These are phyloP conservation scores for Callimorpha dominula DNA, from an alignment of 2,888 invertebrate genomes.

Conservation along the genomic window DNA sequence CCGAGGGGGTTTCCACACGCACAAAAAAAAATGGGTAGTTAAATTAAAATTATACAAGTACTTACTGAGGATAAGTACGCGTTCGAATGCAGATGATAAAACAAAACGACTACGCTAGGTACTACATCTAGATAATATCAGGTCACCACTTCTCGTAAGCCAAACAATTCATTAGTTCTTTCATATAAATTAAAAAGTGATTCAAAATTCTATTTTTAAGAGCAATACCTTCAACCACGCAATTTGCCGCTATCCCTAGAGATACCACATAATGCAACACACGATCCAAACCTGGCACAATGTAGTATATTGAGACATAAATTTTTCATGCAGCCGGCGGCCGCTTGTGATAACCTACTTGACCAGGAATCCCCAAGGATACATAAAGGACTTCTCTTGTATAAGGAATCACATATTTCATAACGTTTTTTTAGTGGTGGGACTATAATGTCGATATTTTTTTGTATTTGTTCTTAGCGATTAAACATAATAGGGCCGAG, in stretches of 20 bases:
- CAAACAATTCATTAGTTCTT: not conserved
- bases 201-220: conserved; percentile 12
- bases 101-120: too few species aligned
- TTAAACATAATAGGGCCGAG: too few species aligned
- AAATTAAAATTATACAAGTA: too few species aligned
- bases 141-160: not conserved
- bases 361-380: conserved; percentile 83
- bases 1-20: too few species aligned
- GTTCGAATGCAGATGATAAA: too few species aligned
- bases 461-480: too few species aligned
- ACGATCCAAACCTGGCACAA: conserved; percentile 68
- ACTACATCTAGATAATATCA: too few species aligned
- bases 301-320: conserved; percentile 84
- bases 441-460: conserved; percentile 38
- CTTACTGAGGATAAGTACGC: too few species aligned
- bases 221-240: conserved; percentile 23
- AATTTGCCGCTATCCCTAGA: conserved; percentile 60
- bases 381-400: conserved; percentile 85
- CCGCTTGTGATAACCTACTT: conserved; percentile 85
- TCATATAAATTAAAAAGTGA: not conserved
- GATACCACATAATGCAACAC: conserved; percentile 71
- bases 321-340: conserved; percentile 85
- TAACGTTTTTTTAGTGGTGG: conserved; percentile 70
- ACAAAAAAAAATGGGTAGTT: too few species aligned
- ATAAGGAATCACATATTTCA: conserved; percentile 87